A percentile compares a stretch with the other conserved stretches of the same genome.
phyloP scores from a whole-genome alignment of 2,113 vertebrate genomes.

The Xenus cinereus region DNA sequence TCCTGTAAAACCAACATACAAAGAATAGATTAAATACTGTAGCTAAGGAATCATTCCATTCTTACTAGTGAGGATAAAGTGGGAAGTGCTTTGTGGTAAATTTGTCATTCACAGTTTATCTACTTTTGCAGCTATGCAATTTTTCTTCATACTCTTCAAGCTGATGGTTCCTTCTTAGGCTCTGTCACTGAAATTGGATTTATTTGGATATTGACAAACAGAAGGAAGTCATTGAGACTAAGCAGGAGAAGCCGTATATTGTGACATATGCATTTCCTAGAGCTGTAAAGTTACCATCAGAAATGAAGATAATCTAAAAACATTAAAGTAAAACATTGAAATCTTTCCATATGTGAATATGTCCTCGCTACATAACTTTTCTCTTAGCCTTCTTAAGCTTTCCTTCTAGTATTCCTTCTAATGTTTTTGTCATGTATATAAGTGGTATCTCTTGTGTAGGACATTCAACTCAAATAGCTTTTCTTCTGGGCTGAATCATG shows the following conservation, averaged over 20 bases:
- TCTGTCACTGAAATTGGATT: not conserved
- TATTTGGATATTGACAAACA: not conserved
- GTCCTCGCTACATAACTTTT: not conserved
- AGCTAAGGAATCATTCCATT: not conserved
- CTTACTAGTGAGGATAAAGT: not conserved
- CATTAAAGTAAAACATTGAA: not conserved
- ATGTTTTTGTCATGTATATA: not conserved
- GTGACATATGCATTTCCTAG: not conserved
- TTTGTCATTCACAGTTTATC: not conserved
- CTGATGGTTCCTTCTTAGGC: not conserved
- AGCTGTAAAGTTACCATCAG: not conserved
- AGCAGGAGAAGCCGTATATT: not conserved
- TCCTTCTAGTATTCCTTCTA: not conserved
- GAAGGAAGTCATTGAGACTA: not conserved
- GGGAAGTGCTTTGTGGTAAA: not conserved
- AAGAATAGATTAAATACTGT: not conserved
- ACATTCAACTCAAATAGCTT: not conserved
- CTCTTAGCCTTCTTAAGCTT: not conserved
- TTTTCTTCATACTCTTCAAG: not conserved
- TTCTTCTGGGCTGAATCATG: not conserved
- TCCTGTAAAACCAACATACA: conserved; percentile 28
- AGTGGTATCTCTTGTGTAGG: not conserved
- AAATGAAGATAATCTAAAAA: not conserved
- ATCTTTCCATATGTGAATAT: not conserved
- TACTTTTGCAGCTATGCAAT: not conserved